Percentiles rank a stretch among this genome's conserved stretches.
Conservation (phyloP, 2,797 vertebrate genomes). For the Characodon lateralis region DNA sequence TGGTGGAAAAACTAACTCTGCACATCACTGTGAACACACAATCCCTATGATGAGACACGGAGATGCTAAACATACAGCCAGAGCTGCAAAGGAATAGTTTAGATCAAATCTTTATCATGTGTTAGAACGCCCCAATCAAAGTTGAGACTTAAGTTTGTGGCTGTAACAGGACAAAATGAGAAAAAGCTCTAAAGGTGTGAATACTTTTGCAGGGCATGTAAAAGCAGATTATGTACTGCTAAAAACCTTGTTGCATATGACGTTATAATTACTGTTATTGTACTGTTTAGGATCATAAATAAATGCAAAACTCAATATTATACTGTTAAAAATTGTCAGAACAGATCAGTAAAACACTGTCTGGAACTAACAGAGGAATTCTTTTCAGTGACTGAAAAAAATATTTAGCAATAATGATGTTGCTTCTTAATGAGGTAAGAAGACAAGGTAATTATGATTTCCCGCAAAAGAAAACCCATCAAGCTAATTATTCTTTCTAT, state of each 20-base stretch:
- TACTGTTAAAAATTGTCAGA: background rate
- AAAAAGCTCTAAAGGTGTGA: background rate
- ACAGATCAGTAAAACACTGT: background rate
- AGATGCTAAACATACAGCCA: background rate
- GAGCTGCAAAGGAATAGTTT: background rate
- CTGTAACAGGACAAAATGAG: background rate
- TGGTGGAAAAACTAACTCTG: background rate
- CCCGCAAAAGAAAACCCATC: constrained; percentile 7
- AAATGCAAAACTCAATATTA: background rate
- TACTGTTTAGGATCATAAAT: no score
- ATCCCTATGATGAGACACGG: no score
- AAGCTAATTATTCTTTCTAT: constrained; percentile 9
- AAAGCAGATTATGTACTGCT: background rate
- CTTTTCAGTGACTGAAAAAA: background rate
- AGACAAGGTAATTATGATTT: constrained; percentile 1
- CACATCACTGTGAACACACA: background rate
- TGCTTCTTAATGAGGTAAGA: constrained; percentile 12
- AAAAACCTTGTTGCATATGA: background rate
- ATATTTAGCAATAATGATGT: background rate
- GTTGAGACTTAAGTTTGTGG: background rate
- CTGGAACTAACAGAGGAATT: background rate
- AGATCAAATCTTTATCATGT: background rate
- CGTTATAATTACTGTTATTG: background rate
- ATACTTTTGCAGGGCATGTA: background rate
- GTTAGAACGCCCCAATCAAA: background rate